phyloP scores from a whole-genome alignment of 1,140 invertebrate species.

The Melipona quadrifasciata region DNA sequence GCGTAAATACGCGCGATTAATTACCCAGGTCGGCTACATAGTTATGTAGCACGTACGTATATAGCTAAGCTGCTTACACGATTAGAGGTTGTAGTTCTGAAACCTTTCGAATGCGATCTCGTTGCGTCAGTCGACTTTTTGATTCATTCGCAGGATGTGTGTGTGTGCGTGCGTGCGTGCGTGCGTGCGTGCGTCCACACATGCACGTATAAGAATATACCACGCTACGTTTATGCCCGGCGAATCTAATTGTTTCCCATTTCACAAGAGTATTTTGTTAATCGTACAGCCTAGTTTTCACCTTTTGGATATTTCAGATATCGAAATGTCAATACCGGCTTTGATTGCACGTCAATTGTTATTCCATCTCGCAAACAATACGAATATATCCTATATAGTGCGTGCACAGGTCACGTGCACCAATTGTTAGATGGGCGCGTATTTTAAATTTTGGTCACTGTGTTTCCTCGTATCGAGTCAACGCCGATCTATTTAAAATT shows the following conservation, averaged over 20 bases:
- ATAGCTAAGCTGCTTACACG: not conserved
- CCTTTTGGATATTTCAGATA: not conserved
- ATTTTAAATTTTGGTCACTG: not conserved
- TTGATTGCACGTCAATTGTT: not conserved
- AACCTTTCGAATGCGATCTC: not conserved
- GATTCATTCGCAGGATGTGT: not conserved
- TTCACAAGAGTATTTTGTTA: not conserved
- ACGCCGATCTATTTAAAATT: not conserved
- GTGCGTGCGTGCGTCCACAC: not conserved
- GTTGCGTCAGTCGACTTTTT: constrained; percentile 5
- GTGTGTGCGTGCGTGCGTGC: too few species aligned
- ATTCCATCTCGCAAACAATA: not conserved
- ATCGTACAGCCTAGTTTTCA: not conserved
- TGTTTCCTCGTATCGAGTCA: not conserved
- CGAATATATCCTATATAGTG: too few species aligned
- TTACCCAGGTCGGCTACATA: not conserved
- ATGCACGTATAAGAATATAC: too few species aligned
- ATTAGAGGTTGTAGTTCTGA: not conserved
- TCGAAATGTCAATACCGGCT: not conserved
- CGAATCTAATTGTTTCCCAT: not conserved
- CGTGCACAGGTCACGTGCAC: not conserved
- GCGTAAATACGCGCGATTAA: not conserved
- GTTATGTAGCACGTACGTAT: not conserved
- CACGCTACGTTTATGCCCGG: not conserved
- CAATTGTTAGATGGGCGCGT: not conserved